A percentile compares a stretch with the other conserved stretches of the same genome.
Evolutionary conservation across 2,888 invertebrate genomes (phyloP).

Genomic region (Cerceris rybyensis): DNA sequence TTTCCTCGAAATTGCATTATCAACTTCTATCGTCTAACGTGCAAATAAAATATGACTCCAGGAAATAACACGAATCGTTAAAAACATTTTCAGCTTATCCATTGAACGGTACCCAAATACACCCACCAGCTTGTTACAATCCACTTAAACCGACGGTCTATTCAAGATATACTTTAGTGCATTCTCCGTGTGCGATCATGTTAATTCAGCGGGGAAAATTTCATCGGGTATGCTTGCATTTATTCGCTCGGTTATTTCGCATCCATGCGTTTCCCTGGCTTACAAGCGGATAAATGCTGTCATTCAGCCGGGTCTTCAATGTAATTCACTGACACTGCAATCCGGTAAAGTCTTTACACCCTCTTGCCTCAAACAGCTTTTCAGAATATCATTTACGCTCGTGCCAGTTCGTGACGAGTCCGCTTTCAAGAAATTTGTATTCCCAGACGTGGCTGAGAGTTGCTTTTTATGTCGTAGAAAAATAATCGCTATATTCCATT

Average conservation of each 20-base stretch:
- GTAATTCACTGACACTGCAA: slow-evolving; percentile 52
- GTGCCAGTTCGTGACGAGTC: slow-evolving; percentile 29
- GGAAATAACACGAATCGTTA: not conserved
- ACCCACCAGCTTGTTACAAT: slow-evolving; percentile 50
- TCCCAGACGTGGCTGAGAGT: slow-evolving; percentile 9
- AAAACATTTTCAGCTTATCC: not conserved
- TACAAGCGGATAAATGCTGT: slow-evolving; percentile 62
- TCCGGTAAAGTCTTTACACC: slow-evolving; percentile 47
- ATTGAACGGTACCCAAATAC: not conserved
- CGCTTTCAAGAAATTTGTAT: slow-evolving; percentile 37
- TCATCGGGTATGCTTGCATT: slow-evolving; percentile 33
- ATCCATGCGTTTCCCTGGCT: slow-evolving; percentile 52
- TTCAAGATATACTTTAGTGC: slow-evolving; percentile 27
- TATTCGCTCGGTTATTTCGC: slow-evolving; percentile 52
- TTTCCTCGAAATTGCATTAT: no score
- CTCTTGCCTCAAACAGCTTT: slow-evolving; percentile 28
- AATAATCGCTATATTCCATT: slow-evolving; percentile 16
- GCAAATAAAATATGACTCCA: not conserved
- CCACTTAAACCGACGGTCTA: slow-evolving; percentile 25
- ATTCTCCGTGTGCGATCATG: slow-evolving; percentile 40
- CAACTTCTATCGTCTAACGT: no score
- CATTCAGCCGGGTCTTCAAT: slow-evolving; percentile 59
- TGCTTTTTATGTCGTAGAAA: slow-evolving; percentile 19
- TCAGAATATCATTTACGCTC: slow-evolving; percentile 46
- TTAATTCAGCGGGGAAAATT: slow-evolving; percentile 27